These are phyloP conservation scores for Leptoclinus maculatus DNA, from an alignment of 2,797 vertebrate species.

Conservation along the genomic window DNA sequence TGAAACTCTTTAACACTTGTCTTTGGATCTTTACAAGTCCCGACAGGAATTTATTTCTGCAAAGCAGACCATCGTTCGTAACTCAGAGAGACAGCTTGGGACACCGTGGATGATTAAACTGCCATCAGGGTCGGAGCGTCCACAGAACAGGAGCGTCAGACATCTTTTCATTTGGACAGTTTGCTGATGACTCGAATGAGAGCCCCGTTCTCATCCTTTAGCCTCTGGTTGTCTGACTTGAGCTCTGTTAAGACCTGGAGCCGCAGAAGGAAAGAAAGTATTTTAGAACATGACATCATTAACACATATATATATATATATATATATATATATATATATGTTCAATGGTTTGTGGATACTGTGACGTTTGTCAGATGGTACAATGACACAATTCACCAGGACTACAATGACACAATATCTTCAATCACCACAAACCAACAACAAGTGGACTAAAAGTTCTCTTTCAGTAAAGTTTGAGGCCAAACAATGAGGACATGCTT, in stretches of 20 bases:
- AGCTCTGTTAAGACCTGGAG: conserved; percentile 93
- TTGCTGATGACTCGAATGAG: conserved; percentile 99
- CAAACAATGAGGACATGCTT: conserved; percentile 61
- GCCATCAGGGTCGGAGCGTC: conserved; percentile 25
- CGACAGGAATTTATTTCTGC: conserved; percentile 28
- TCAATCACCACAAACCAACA: background rate
- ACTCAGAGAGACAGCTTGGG: conserved; percentile 28
- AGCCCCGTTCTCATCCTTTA: conserved; percentile 98
- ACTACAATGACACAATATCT: background rate
- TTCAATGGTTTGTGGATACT: conserved; percentile 1
- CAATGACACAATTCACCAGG: conserved; percentile 9
- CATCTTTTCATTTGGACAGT: conserved; percentile 90
- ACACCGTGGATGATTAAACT: conserved; percentile 27
- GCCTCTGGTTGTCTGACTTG: conserved; percentile 97
- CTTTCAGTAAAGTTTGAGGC: conserved; percentile 25
- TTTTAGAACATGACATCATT: conserved; percentile 35
- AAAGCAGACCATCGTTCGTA: background rate
- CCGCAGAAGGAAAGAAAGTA: conserved; percentile 11
- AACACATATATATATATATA: background rate
- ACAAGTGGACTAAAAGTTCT: conserved; percentile 3
- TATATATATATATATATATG: background rate
- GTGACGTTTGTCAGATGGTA: background rate
- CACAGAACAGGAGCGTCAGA: conserved; percentile 35
- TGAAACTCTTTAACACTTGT: conserved; percentile 16
- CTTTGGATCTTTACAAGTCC: conserved; percentile 36